Percentiles rank a stretch among this genome's conserved stretches.
These are phyloP conservation scores for Cheilosia vernalis DNA, from an alignment of 2,888 invertebrate genomes.

Conservation along the genomic window DNA sequence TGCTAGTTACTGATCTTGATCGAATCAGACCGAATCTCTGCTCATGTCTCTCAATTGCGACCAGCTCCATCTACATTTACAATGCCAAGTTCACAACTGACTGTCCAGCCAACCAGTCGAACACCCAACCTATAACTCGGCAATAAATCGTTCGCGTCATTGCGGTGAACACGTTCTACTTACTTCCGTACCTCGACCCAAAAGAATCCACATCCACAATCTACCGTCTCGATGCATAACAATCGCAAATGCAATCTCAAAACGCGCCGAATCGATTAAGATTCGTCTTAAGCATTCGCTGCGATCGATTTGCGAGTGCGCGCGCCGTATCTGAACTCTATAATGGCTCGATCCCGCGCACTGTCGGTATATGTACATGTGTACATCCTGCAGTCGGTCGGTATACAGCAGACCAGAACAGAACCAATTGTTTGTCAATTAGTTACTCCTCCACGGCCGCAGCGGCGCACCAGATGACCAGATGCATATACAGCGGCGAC, in stretches of 20 bases:
- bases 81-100: constrained; percentile 33
- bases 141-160: constrained; percentile 64
- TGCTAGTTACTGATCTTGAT: too few relatives aligned
- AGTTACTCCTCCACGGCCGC: constrained; percentile 80
- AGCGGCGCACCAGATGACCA: constrained; percentile 4
- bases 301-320: constrained; percentile 62
- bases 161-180: constrained; percentile 62
- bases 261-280: constrained; percentile 75
- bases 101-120: constrained; percentile 13
- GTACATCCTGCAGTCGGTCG: constrained; percentile 1
- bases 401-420: constrained; percentile 64
- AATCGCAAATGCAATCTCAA: constrained; percentile 74
- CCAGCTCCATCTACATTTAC: too few relatives aligned
- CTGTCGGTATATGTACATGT: neutral
- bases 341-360: constrained; percentile 41
- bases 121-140: constrained; percentile 32
- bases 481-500: constrained; percentile 46
- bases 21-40: too few relatives aligned
- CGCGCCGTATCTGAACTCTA: constrained; percentile 44
- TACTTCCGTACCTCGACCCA: constrained; percentile 60
- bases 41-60: too few relatives aligned
- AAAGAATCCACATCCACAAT: constrained; percentile 55
- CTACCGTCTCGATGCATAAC: constrained; percentile 47
- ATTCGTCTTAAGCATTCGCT: constrained; percentile 69
- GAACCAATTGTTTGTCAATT: constrained; percentile 82